Base-by-base conservation (phyloP, 2,888 invertebrate species). In the Molorchus minor region DNA sequence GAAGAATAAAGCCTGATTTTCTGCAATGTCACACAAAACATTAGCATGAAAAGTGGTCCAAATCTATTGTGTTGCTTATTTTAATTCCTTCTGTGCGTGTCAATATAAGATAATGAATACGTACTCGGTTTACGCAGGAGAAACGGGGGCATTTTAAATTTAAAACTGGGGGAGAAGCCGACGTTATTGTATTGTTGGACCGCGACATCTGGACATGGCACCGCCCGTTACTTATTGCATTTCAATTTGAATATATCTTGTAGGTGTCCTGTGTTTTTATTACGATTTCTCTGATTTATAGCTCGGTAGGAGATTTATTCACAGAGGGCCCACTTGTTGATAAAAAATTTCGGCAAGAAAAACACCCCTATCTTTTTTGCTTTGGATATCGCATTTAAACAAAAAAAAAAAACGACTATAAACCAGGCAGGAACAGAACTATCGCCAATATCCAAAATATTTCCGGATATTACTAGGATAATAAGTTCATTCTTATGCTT, bases 1-100 rank as follows among this genome's bases (percentile, higher is more conserved):
- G 56, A 68, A 71, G 71, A 72, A 72, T 71, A 67, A 70, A 69
- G 70, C 62, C 61, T 71, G 70, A 71, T 72, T 71, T 71, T 71
- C 65, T 70, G 68, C 72, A 65, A 62, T 70, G 71, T 71, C 71
- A 71, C 65, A 67, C 53, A 47, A 65, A 58, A 61, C 61, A 65
- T 65, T 63, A 61, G 46, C 25, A 58, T 44, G 60, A 58, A 58
- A 57, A 65, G 52, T 61, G 58, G 52, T 58, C 40, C 17, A 38
- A 52, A 56, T 40, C 61, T 46, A 59, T 64, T 61, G 61, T 66
- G 55, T 46, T 15, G 56, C 45, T 54, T 49, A 30, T 43, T 56
- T 49, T 56, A 56, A 56, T 46, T 56, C 49, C 49, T 33, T 35
- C 19, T 12, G 16, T n/a, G 47, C 40, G 16, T 64, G 61, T 55